A percentile compares a stretch with the other conserved stretches of the same genome.
Conservation (phyloP, 2,888 invertebrate genomes). For the Nineta flava region DNA sequence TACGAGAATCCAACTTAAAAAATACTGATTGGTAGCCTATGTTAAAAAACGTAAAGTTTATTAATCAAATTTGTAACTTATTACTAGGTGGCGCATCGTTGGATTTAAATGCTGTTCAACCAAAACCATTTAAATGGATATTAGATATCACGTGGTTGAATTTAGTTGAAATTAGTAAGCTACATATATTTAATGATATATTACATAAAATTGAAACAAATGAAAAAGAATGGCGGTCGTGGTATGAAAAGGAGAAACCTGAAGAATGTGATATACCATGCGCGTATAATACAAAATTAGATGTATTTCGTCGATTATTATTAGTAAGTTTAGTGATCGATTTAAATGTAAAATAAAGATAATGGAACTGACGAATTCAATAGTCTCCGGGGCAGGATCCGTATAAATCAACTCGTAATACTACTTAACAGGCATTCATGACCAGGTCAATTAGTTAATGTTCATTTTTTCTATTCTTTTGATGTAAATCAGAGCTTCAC, state of each 20-base stretch:
- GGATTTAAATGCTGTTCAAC: constrained; percentile 80
- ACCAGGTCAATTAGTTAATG: too few species aligned
- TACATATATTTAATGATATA: constrained; percentile 64
- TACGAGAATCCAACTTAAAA: too few species aligned
- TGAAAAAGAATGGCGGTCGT: constrained; percentile 75
- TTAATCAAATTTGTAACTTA: too few species aligned
- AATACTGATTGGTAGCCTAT: too few species aligned
- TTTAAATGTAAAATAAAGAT: too few species aligned
- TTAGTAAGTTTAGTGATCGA: constrained; percentile 38
- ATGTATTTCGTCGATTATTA: constrained; percentile 73
- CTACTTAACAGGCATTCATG: too few species aligned
- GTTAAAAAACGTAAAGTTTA: too few species aligned
- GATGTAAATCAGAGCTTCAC: too few species aligned
- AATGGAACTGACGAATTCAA: too few species aligned
- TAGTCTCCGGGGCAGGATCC: too few species aligned
- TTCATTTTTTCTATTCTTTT: too few species aligned
- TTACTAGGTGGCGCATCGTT: constrained; percentile 70
- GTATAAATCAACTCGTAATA: too few species aligned
- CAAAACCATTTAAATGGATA: constrained; percentile 91
- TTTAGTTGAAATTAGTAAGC: constrained; percentile 79
- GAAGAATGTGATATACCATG: constrained; percentile 85
- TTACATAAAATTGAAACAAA: constrained; percentile 67
- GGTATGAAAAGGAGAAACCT: constrained; percentile 88
- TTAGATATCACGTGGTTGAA: constrained; percentile 93
- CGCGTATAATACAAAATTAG: constrained; percentile 70